Conservation (phyloP, 2,797 vertebrate genomes). For the Sebastes cheni region DNA sequence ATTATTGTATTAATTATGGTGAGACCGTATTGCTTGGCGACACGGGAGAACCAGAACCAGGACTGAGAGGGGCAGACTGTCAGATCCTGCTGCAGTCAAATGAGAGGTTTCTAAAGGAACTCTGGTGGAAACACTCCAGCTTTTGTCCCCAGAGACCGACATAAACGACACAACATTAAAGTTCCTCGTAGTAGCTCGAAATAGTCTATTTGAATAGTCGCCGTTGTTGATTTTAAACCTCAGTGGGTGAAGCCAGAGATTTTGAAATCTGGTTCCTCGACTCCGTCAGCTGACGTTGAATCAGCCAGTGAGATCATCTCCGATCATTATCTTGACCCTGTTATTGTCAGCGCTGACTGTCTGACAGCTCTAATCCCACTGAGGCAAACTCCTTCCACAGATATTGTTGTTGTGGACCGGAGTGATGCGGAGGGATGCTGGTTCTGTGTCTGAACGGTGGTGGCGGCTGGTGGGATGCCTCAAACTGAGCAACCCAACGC, state of each 20-base stretch:
- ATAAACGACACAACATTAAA: too few relatives aligned
- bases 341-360: neutral
- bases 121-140: too few relatives aligned
- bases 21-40: too few relatives aligned
- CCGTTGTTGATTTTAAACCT: neutral
- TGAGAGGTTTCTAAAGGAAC: too few relatives aligned
- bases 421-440: neutral
- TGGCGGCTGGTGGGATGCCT: slow-evolving; percentile 31
- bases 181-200: neutral
- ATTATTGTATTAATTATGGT: too few relatives aligned
- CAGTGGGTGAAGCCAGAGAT: neutral
- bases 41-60: too few relatives aligned
- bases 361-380: neutral
- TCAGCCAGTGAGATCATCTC: neutral
- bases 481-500: slow-evolving; percentile 45
- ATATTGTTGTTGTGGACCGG: neutral
- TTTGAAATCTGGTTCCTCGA: neutral
- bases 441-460: slow-evolving; percentile 14
- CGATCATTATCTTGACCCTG: neutral
- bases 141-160: too few relatives aligned
- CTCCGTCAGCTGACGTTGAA: neutral
- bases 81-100: too few relatives aligned
- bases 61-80: too few relatives aligned
- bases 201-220: neutral
- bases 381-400: neutral